These are phyloP conservation scores for Antechinus flavipes DNA, from an alignment of 2,113 vertebrate species.

Conservation along the genomic window DNA sequence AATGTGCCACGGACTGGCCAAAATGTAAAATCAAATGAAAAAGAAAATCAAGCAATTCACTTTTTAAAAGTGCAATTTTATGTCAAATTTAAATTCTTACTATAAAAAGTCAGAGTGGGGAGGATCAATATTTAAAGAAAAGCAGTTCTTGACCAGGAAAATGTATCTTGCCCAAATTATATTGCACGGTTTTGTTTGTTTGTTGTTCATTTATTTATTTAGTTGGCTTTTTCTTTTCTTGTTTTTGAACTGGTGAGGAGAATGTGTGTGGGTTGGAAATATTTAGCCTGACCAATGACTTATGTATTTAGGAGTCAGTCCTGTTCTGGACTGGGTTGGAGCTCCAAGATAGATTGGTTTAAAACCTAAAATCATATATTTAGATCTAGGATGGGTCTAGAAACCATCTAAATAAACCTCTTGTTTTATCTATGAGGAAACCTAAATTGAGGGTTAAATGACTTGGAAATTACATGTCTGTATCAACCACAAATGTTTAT, in stretches of 20 bases:
- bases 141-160: rapidly evolving
- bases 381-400: not conserved
- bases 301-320: not conserved
- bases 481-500: not conserved
- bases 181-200: not conserved
- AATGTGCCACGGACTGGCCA: not conserved
- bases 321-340: not conserved
- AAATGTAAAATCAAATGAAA: not conserved
- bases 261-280: not conserved
- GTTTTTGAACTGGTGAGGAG: not conserved
- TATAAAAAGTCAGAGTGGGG: not conserved
- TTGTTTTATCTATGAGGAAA: not conserved
- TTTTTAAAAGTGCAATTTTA: not conserved
- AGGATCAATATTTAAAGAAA: not conserved
- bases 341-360: not conserved
- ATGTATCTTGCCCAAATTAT: not conserved
- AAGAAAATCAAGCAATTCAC: not conserved
- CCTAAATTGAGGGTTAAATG: not conserved
- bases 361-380: not conserved
- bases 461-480: not conserved
- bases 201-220: not conserved
- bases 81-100: not conserved
- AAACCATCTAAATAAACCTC: not conserved
- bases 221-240: not conserved
- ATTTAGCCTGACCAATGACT: not conserved